These are phyloP conservation scores for Trachythela sp. DNA, from an alignment of 64 coral and sea anemone genomes.

Conservation along the genomic window DNA sequence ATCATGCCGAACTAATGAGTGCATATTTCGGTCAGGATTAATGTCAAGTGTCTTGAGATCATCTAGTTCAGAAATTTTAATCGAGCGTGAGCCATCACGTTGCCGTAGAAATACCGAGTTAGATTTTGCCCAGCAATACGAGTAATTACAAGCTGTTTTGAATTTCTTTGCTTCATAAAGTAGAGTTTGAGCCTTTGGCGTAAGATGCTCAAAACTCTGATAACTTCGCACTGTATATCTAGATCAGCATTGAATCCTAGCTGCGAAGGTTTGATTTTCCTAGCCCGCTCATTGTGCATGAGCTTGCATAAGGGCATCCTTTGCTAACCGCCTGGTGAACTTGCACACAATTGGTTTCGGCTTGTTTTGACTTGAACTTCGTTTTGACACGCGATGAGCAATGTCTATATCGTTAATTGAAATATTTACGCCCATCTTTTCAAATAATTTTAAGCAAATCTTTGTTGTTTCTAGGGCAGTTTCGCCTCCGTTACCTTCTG, in stretches of 20 bases:
- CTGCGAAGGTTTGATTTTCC: constrained; percentile 21
- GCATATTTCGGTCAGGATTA: no score
- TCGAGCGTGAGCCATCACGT: neutral
- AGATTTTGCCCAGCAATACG: constrained; percentile 20
- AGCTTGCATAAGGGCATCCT: constrained; percentile 27
- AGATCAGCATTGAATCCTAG: constrained; percentile 22
- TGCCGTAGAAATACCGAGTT: neutral
- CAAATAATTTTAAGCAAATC: neutral
- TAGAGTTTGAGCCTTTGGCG: constrained; percentile 14
- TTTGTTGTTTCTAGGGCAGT: neutral
- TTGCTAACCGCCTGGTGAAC: constrained; percentile 36
- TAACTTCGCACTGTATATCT: neutral
- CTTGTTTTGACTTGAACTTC: neutral
- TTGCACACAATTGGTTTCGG: constrained; percentile 49
- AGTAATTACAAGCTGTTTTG: neutral
- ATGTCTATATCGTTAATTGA: neutral
- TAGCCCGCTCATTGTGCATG: neutral
- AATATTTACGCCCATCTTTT: neutral
- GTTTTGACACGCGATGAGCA: neutral
- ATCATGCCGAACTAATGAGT: no score
- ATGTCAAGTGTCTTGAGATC: neutral
- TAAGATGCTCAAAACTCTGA: constrained; percentile 19
- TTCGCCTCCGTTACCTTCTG: neutral
- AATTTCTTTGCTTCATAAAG: constrained; percentile 11
- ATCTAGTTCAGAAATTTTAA: neutral